Evolutionary conservation across 2,113 vertebrate genomes (phyloP).

Genomic region (Psilopogon haemacephalus): DNA sequence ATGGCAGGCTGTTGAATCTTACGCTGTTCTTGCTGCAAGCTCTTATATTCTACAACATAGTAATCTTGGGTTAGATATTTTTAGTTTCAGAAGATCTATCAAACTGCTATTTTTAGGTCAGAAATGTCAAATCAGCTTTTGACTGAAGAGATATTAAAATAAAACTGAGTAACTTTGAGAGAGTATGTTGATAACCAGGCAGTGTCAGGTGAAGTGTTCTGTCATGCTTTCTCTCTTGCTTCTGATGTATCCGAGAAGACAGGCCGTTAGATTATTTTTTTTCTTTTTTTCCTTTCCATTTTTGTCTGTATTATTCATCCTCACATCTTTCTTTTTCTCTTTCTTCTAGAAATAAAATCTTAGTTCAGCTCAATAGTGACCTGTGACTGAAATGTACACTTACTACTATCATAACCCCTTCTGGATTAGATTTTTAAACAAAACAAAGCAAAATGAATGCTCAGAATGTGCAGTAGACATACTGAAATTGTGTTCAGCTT

Average conservation of each 20-base stretch:
- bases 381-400: background rate
- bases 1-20: background rate
- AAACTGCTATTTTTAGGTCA: constrained; percentile 19
- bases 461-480: background rate
- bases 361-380: background rate
- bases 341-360: background rate
- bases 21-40: background rate
- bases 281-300: background rate
- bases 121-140: background rate
- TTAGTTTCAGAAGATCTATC: background rate
- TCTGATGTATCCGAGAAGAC: background rate
- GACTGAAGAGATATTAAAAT: constrained; percentile 16
- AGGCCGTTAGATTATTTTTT: background rate
- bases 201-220: background rate
- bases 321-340: background rate
- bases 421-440: background rate
- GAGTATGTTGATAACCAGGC: background rate
- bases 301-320: background rate
- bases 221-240: accelerated
- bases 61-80: background rate
- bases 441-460: background rate
- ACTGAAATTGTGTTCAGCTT: background rate
- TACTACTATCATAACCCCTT: background rate
- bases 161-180: background rate
- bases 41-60: background rate